phyloP scores from a whole-genome alignment of 2,797 vertebrate species.

The Aotus griseimembra region DNA sequence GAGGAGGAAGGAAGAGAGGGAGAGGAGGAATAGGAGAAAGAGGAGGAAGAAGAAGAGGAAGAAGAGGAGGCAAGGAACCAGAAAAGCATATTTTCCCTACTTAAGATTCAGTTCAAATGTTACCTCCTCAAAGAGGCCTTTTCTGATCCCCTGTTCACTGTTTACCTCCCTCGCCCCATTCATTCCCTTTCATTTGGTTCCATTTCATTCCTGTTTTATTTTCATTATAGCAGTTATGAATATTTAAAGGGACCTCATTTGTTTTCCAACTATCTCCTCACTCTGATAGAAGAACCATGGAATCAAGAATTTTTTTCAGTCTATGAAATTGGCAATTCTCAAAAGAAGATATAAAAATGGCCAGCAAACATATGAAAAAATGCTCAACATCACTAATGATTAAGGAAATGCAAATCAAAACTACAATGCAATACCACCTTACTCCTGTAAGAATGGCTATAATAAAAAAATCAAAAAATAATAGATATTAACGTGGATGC shows the following conservation, averaged over 20 bases:
- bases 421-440: not conserved
- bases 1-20: too few relatives aligned
- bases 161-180: not conserved
- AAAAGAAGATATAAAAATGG: not conserved
- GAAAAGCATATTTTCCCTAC: not conserved
- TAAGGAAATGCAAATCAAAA: not conserved
- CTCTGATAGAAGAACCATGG: not conserved
- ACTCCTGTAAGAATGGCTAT: not conserved
- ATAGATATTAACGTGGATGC: not conserved
- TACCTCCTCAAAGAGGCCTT: not conserved
- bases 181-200: not conserved
- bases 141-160: not conserved
- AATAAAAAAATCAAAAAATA: not conserved
- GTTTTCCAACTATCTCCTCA: not conserved
- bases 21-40: too few relatives aligned
- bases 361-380: not conserved
- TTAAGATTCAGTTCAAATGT: not conserved
- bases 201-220: not conserved
- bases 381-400: not conserved
- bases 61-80: not conserved
- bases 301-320: not conserved
- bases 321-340: not conserved
- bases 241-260: too few relatives aligned
- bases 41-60: too few relatives aligned
- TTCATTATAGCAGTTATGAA: not conserved